Base-by-base conservation (phyloP, 2,113 vertebrate species). In the Trogon melanurus region DNA sequence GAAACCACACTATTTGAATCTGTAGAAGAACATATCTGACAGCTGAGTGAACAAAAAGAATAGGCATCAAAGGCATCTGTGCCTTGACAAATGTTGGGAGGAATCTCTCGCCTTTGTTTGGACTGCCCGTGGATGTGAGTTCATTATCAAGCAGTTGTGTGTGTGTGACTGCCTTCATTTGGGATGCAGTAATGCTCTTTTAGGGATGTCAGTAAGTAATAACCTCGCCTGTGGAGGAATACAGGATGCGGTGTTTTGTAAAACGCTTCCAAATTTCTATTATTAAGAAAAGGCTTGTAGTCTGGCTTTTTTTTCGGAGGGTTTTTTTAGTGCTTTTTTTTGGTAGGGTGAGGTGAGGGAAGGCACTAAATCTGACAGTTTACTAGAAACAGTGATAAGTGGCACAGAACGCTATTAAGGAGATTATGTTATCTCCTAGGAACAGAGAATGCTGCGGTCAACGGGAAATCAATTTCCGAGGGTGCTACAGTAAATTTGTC, bases 391-490 rank as follows among this genome's bases (percentile, higher is more conserved):
- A 15, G 64, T 53, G 51, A 32, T 79, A 66, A 1, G 21, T 80
- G 57, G 73, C n/a, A 32, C 38, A 54, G 79, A 85, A 70, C 29
- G 9, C 67, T 74, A 21, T 94, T 94, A 79, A 93, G 79, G 81
- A 94, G 92, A 70, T 91, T 72, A 82, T 79, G 73, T 96, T 92
- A 91, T 96, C 94, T 93, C 73, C 54, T 21, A 91, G 85, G 65
- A 96, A 38, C 93, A 95, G 91, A 90, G 73, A 90, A 87, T 74
- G 83, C 88, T 85, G 81, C 0, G 32, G 79, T 90, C 85, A 94
- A 80, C 21, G 14, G 80, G 88, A 88, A 95, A 94, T 95, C 91
- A 78, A 34, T 96, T 93, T 94, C 64, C 7, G 9, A 76, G 54
- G 72, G 65, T 91, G 82, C 83, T 73, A n/a, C 61, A 56, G 76